These are phyloP conservation scores for Erpetoichthys calabaricus DNA, from an alignment of 2,797 vertebrate genomes.

Conservation along the genomic window DNA sequence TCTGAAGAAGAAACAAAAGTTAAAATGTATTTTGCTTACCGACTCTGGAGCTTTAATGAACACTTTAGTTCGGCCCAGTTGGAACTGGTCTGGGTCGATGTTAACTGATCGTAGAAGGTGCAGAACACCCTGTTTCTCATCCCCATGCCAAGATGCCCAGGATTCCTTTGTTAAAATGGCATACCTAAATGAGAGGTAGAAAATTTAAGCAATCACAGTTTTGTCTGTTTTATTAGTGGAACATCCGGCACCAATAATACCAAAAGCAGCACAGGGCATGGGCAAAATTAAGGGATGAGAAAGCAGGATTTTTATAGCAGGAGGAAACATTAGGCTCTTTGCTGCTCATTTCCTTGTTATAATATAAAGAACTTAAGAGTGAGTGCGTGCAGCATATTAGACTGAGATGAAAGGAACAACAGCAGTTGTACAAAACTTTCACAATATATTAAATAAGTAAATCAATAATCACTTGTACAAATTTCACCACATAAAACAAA, in stretches of 20 bases:
- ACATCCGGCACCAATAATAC: no score
- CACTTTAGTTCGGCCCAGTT: constrained; percentile 80
- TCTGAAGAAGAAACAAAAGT: no score
- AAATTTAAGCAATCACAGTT: not conserved
- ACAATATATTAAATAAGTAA: no score
- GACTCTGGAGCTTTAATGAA: constrained; percentile 96
- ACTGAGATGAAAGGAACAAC: no score
- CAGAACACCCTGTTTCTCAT: constrained; percentile 85
- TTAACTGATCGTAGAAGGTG: constrained; percentile 82
- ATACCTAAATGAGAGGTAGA: constrained; percentile 52
- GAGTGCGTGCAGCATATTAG: no score
- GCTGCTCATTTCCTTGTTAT: no score
- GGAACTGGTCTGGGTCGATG: constrained; percentile 90
- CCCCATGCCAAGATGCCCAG: constrained; percentile 87
- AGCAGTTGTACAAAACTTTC: no score
- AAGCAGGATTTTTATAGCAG: not conserved
- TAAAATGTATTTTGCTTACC: constrained; percentile 37
- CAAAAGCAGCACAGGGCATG: not conserved
- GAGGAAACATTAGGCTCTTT: not conserved
- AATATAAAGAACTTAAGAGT: no score
- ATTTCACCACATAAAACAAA: no score
- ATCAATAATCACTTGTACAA: no score
- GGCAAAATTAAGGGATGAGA: not conserved
- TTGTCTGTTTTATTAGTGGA: no score
- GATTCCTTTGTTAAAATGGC: constrained; percentile 92